phyloP scores from a whole-genome alignment of 2,113 vertebrate species.

The Oreotragus oreotragus region DNA sequence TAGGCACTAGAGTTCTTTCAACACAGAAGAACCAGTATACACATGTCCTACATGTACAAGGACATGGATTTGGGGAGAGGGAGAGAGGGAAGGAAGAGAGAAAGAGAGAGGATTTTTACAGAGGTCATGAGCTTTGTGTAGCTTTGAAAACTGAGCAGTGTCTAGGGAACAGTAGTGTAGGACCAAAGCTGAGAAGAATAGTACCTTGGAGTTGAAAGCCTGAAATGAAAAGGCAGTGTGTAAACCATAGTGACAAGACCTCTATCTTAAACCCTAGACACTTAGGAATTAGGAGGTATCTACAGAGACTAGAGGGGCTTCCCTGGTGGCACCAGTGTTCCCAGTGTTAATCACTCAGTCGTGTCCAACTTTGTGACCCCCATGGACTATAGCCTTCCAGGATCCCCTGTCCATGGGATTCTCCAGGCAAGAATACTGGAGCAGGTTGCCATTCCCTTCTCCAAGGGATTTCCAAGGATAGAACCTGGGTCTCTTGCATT shows the following conservation, averaged over 20 bases:
- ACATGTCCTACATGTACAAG: no score
- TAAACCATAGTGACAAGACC: accelerated
- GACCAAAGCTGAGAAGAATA: background rate
- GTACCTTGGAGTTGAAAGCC: background rate
- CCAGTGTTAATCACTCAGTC: background rate
- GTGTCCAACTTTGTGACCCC: background rate
- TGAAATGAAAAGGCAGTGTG: background rate
- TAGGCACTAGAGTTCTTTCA: background rate
- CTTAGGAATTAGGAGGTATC: background rate
- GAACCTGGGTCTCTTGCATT: background rate
- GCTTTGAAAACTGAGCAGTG: background rate
- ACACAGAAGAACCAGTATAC: background rate
- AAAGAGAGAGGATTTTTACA: background rate
- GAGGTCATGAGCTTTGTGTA: background rate
- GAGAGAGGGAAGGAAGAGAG: accelerated
- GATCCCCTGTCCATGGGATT: background rate
- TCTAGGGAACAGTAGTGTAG: background rate
- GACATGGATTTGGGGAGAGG: background rate
- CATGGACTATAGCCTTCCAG: background rate
- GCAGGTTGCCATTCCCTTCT: background rate
- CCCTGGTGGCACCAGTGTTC: background rate
- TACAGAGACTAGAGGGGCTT: background rate
- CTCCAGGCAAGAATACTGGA: background rate
- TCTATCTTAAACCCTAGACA: background rate
- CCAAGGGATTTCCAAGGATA: background rate